phyloP scores from a whole-genome alignment of 2,113 vertebrate genomes.

The Zosterops borbonicus region DNA sequence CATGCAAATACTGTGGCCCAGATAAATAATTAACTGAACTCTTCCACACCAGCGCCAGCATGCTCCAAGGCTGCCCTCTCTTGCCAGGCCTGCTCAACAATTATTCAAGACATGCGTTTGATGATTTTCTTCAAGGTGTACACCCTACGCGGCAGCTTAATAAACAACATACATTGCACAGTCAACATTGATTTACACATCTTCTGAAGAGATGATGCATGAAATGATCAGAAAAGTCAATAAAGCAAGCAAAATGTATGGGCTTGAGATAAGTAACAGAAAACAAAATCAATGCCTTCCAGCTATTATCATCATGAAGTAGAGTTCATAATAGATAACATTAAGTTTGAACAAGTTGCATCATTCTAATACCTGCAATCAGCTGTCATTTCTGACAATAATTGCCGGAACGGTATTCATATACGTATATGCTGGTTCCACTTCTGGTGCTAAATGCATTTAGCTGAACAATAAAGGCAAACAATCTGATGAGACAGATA shows the following conservation, averaged over 20 bases:
- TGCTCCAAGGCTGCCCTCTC: slow-evolving; percentile 72
- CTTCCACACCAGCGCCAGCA: slow-evolving; percentile 53
- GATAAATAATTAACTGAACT: slow-evolving; percentile 81
- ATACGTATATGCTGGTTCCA: slow-evolving; percentile 27
- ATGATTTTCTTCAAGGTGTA: slow-evolving; percentile 75
- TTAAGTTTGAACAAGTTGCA: slow-evolving; percentile 79
- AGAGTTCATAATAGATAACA: slow-evolving; percentile 80
- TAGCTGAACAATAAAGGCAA: slow-evolving; percentile 58
- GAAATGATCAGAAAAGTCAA: slow-evolving; percentile 81
- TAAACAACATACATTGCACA: slow-evolving; percentile 77
- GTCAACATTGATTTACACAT: slow-evolving; percentile 82
- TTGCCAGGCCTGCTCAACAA: slow-evolving; percentile 74
- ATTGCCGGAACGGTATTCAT: slow-evolving; percentile 60
- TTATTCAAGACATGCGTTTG: slow-evolving; percentile 69
- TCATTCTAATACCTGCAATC: slow-evolving; percentile 75
- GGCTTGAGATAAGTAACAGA: slow-evolving; percentile 77
- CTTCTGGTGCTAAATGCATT: slow-evolving; percentile 58
- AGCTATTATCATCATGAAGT: slow-evolving; percentile 79
- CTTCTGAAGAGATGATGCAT: slow-evolving; percentile 81
- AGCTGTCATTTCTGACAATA: slow-evolving; percentile 72
- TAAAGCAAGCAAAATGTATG: slow-evolving; percentile 80
- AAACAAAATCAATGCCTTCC: slow-evolving; percentile 83
- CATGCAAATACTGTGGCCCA: slow-evolving; percentile 78
- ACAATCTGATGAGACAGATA: slow-evolving; percentile 17
- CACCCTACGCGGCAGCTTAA: slow-evolving; percentile 65